Percentiles rank a stretch among this genome's conserved stretches.
Conservation (phyloP, 1,140 invertebrate species). For the Euura lappo region DNA sequence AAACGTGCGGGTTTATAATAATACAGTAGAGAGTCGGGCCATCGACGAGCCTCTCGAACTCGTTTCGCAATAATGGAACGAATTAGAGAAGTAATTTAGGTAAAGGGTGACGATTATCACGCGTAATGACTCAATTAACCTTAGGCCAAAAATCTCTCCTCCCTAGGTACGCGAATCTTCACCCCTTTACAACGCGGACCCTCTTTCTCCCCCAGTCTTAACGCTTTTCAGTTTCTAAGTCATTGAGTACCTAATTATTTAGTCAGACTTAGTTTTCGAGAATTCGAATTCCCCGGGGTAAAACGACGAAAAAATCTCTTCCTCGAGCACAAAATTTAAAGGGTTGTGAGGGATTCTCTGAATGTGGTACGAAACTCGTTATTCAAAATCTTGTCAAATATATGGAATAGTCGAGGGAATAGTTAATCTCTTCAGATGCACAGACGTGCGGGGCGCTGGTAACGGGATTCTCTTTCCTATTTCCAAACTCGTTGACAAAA, state of each 20-base stretch:
- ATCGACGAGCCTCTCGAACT: constrained; percentile 22
- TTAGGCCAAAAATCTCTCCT: background rate
- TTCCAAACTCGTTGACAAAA: background rate
- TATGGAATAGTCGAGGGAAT: background rate
- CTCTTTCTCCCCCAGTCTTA: background rate
- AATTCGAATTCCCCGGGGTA: no score
- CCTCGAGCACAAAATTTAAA: no score
- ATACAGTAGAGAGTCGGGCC: no score
- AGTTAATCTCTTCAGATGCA: background rate
- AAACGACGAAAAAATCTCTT: no score
- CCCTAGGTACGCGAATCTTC: no score
- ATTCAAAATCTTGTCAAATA: no score
- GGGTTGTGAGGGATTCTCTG: no score
- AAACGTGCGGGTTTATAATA: no score
- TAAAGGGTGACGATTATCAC: constrained; percentile 28
- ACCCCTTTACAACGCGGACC: background rate
- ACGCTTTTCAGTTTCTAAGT: no score
- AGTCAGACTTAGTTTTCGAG: background rate
- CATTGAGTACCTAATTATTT: background rate
- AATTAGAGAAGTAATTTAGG: constrained; percentile 33
- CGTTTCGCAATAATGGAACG: constrained; percentile 29
- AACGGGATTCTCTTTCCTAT: no score
- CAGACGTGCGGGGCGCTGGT: no score
- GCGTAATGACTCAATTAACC: constrained; percentile 33
- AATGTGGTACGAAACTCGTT: no score